phyloP scores from a whole-genome alignment of 2,113 vertebrate species.

The Nothobranchius kuhntae region DNA sequence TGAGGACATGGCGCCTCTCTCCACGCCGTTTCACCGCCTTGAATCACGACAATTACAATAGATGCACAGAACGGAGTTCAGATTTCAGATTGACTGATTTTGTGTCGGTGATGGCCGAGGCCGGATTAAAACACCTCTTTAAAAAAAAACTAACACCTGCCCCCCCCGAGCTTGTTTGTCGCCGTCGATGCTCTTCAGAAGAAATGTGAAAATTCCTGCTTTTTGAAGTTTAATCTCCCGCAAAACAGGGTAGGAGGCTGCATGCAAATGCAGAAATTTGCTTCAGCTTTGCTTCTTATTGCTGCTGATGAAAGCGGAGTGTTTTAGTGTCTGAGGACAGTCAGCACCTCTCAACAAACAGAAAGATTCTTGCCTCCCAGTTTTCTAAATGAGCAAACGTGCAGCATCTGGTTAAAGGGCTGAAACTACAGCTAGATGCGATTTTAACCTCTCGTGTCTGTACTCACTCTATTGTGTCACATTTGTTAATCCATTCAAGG shows the following conservation, averaged over 20 bases:
- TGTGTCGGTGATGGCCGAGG: constrained; percentile 63
- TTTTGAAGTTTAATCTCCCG: constrained; percentile 64
- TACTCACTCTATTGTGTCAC: constrained; percentile 48
- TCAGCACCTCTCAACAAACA: not conserved
- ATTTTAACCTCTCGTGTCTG: constrained; percentile 2
- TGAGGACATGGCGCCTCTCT: constrained; percentile 28
- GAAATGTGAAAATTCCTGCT: constrained; percentile 38
- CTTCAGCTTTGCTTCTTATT: constrained; percentile 29
- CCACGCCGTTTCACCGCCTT: constrained; percentile 66
- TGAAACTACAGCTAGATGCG: not conserved
- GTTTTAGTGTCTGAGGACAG: constrained; percentile 3
- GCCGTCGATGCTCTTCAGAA: constrained; percentile 55
- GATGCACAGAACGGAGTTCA: constrained; percentile 64
- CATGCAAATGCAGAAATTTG: constrained; percentile 60
- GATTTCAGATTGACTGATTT: constrained; percentile 70
- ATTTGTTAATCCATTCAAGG: constrained; percentile 60
- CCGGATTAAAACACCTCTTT: constrained; percentile 40
- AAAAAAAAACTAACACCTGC: constrained; percentile 25
- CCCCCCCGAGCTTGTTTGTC: constrained; percentile 45
- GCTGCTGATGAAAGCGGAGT: constrained; percentile 19
- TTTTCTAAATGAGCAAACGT: constrained; percentile 9
- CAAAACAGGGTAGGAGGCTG: constrained; percentile 40
- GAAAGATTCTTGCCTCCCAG: not conserved
- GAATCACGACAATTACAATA: constrained; percentile 63
- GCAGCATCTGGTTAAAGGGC: not conserved